Percentiles rank a stretch among this genome's conserved stretches.
These are phyloP conservation scores for Micrasema longulum DNA, from an alignment of 1,140 invertebrate genomes.

Conservation along the genomic window DNA sequence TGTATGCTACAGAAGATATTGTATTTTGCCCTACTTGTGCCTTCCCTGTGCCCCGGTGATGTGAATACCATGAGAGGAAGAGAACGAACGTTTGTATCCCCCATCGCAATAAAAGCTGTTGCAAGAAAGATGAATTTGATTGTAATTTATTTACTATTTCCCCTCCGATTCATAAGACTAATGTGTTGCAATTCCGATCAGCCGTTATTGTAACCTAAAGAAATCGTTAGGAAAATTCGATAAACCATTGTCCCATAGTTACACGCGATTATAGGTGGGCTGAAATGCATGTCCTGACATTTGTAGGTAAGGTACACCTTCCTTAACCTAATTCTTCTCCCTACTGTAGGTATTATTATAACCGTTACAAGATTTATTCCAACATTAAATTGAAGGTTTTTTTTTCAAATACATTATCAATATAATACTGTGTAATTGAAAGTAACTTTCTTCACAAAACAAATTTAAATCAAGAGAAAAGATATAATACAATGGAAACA, in stretches of 20 bases:
- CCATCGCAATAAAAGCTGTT: constrained; percentile 23
- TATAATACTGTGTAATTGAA: too few species aligned
- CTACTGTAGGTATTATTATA: background rate
- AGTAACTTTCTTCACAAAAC: too few species aligned
- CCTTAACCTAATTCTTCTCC: constrained; percentile 2
- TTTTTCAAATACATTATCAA: background rate
- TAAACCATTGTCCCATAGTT: constrained; percentile 25
- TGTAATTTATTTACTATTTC: constrained; percentile 48
- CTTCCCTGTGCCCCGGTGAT: too few species aligned
- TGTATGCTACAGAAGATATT: too few species aligned
- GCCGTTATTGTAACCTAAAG: constrained; percentile 38
- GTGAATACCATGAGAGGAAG: too few species aligned
- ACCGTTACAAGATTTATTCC: background rate
- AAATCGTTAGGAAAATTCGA: constrained; percentile 43
- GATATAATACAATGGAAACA: too few species aligned
- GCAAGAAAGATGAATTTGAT: constrained; percentile 40
- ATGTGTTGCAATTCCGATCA: constrained; percentile 27
- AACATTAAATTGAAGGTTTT: background rate
- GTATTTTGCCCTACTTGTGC: too few species aligned
- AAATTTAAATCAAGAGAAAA: too few species aligned
- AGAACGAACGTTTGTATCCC: constrained; percentile 2
- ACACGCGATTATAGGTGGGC: constrained; percentile 26
- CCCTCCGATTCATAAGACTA: constrained; percentile 25
- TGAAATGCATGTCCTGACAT: constrained; percentile 13
- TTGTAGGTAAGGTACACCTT: background rate